Conservation (phyloP, 2,888 invertebrate genomes). For the Scaptomyza polygonia region DNA sequence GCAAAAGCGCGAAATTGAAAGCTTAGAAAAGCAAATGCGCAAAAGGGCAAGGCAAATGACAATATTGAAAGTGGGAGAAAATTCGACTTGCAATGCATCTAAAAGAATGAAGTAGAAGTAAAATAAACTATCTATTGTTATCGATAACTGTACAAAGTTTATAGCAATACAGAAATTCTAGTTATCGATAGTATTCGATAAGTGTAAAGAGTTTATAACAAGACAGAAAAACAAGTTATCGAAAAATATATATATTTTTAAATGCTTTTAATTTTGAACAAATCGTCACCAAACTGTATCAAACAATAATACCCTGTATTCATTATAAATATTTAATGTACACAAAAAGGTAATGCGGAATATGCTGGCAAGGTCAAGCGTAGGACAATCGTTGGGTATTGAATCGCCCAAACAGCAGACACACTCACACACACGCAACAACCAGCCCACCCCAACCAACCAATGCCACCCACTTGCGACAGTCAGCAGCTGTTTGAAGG, state of each 20-base stretch:
- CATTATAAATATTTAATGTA: background rate
- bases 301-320: background rate
- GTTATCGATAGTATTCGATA: no score
- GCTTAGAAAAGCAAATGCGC: constrained; percentile 17
- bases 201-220: background rate
- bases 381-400: constrained; percentile 29
- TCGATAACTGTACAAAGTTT: no score
- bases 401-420: constrained; percentile 8
- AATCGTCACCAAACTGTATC: background rate
- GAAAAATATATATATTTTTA: background rate
- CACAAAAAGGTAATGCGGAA: background rate
- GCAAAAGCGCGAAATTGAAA: no score
- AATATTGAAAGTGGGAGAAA: background rate
- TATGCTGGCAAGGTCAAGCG: constrained; percentile 43
- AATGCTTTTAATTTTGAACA: no score
- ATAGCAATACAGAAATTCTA: background rate
- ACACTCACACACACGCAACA: background rate
- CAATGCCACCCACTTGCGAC: background rate
- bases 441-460: background rate
- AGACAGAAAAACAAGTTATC: background rate
- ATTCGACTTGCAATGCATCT: background rate
- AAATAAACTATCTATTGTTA: background rate
- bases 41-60: background rate
- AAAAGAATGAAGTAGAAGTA: no score
- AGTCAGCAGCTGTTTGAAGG: constrained; percentile 6